A percentile compares a stretch with the other conserved stretches of the same genome.
Conservation (phyloP, 2,113 vertebrate species). For the Stigmatopora nigra region DNA sequence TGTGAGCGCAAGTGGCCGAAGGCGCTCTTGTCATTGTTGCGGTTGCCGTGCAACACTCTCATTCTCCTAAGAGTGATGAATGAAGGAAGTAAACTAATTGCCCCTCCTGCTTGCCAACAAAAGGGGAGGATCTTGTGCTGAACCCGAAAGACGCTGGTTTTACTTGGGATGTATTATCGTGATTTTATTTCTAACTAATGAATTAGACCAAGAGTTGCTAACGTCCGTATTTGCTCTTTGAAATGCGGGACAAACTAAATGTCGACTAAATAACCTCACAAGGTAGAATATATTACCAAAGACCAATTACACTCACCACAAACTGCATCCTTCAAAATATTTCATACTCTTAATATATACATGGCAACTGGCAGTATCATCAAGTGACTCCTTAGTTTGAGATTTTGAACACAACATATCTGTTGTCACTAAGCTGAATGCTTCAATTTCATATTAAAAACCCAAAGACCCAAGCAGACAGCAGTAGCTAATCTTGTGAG, state of each 20-base stretch:
- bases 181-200: constrained; percentile 1
- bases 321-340: no score
- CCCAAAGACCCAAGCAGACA: constrained; percentile 12
- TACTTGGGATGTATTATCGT: neutral
- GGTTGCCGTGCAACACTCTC: constrained; percentile 56
- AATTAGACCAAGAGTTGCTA: neutral
- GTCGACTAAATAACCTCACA: neutral
- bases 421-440: constrained; percentile 8
- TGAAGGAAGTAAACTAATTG: constrained; percentile 24
- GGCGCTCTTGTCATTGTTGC: constrained; percentile 37
- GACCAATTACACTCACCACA: no score
- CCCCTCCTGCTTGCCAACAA: constrained; percentile 16
- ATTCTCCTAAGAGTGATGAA: constrained; percentile 39
- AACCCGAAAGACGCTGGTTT: neutral
- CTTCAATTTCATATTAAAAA: constrained; percentile 6
- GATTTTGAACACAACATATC: constrained; percentile 1
- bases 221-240: neutral
- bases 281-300: no score
- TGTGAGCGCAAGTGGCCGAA: constrained; percentile 27
- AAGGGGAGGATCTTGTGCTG: constrained; percentile 11
- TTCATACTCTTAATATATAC: neutral
- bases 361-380: neutral
- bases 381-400: neutral
- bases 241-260: neutral
- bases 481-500: constrained; percentile 13